Conservation (phyloP, 23 tunicate species). For the Clavelina lepadiformis region DNA sequence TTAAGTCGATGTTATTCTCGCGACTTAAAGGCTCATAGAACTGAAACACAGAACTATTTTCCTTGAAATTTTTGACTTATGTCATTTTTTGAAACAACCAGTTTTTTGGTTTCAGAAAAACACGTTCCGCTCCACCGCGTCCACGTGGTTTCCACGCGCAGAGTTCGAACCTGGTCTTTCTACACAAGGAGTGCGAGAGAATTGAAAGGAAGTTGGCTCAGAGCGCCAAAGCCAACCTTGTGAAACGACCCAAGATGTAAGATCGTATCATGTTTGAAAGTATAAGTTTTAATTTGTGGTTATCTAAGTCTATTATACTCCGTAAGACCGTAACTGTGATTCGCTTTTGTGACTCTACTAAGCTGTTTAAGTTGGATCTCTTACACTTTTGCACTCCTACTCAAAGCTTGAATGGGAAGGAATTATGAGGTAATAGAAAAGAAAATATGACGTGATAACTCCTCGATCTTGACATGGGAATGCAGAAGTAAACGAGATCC, state of each 20-base stretch:
- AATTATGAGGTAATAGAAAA: too few species aligned
- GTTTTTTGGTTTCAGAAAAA: conserved; percentile 9
- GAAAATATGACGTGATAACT: too few species aligned
- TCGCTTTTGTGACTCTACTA: not conserved
- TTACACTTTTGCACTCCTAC: not conserved
- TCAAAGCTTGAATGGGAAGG: too few species aligned
- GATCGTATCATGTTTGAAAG: not conserved
- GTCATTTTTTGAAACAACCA: not conserved
- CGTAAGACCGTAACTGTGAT: not conserved
- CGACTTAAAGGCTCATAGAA: too few species aligned
- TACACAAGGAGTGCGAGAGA: conserved; percentile 57
- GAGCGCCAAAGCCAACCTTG: conserved; percentile 38
- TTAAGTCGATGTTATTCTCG: too few species aligned
- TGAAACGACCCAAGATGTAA: conserved; percentile 56
- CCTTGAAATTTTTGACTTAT: not conserved
- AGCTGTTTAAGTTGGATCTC: not conserved
- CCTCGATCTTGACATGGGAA: too few species aligned
- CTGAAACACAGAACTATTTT: not conserved
- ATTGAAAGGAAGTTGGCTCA: conserved; percentile 49
- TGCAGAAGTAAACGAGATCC: not conserved
- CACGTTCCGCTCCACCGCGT: conserved; percentile 79
- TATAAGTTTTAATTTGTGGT: not conserved
- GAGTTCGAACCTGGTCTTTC: conserved; percentile 57
- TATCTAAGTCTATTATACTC: too few species aligned
- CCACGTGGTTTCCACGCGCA: conserved; percentile 54